These are phyloP conservation scores for Crotalus helleri DNA, from an alignment of 2,113 vertebrate genomes.

Conservation along the genomic window DNA sequence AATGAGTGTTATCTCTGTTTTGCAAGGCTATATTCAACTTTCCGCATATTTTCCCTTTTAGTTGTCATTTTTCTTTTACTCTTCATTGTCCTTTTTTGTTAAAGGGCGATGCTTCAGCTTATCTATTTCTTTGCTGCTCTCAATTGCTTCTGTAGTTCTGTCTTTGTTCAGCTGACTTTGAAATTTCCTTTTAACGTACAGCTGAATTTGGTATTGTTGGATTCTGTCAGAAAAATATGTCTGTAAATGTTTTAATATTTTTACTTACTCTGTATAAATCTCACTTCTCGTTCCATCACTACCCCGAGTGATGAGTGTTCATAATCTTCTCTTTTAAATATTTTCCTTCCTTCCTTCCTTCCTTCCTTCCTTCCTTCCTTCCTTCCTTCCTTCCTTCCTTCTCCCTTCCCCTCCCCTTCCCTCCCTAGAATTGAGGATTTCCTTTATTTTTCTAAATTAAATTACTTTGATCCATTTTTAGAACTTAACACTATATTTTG, in stretches of 20 bases:
- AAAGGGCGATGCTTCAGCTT: slow-evolving; percentile 4
- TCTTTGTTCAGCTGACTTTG: slow-evolving; percentile 22
- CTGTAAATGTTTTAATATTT: slow-evolving; percentile 6
- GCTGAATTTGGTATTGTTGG: slow-evolving; percentile 12
- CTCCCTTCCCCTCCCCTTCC: not conserved
- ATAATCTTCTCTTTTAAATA: not conserved
- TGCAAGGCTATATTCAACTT: not conserved
- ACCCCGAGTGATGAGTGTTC: not conserved
- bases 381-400: no score
- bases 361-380: no score
- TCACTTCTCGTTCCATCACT: not conserved
- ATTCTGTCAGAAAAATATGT: not conserved
- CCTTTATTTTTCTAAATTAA: not conserved
- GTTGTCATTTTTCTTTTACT: not conserved
- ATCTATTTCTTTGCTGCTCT: slow-evolving; percentile 10
- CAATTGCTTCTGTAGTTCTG: slow-evolving; percentile 7
- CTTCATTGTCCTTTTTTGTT: slow-evolving; percentile 6
- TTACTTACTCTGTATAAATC: not conserved
- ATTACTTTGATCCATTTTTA: not conserved
- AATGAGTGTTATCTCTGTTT: slow-evolving; percentile 17
- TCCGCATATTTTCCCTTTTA: not conserved
- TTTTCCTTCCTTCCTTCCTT: no score
- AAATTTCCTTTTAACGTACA: not conserved
- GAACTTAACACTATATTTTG: not conserved
- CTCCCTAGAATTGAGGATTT: not conserved